These are phyloP conservation scores for Sylvicola cinctus DNA, from an alignment of 2,888 invertebrate species.

Conservation along the genomic window DNA sequence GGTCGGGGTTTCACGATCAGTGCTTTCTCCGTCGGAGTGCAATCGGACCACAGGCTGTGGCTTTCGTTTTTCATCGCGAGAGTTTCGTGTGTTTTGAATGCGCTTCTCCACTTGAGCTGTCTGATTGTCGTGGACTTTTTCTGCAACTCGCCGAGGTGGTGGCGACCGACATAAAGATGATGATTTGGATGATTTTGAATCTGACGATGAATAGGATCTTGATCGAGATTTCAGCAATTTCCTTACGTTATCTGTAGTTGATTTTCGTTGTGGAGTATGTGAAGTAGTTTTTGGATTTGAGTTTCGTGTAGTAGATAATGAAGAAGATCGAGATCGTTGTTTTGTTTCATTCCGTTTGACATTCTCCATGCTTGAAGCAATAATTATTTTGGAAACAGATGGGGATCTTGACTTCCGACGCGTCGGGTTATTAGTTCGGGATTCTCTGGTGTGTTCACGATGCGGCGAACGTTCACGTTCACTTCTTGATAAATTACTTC, in stretches of 20 bases:
- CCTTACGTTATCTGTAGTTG: conserved; percentile 10
- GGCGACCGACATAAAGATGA: conserved; percentile 41
- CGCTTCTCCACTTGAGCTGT: too few relatives aligned
- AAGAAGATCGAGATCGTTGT: too few relatives aligned
- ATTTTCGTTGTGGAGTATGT: conserved; percentile 5
- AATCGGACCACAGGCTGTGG: too few relatives aligned
- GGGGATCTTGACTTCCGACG: conserved; percentile 1
- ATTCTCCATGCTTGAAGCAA: not conserved
- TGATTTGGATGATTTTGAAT: conserved; percentile 8
- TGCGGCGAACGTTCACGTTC: conserved; percentile 9
- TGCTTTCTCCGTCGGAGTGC: too few relatives aligned
- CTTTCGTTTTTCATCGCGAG: too few relatives aligned
- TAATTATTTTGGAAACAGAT: conserved; percentile 3
- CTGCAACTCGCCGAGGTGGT: conserved; percentile 44
- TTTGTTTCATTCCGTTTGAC: conserved; percentile 1
- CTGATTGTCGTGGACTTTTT: too few relatives aligned
- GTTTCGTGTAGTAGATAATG: conserved; percentile 4
- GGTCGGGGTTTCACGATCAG: too few relatives aligned
- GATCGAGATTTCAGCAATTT: conserved; percentile 5
- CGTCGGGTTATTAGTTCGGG: not conserved
- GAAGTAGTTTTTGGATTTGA: conserved; percentile 4
- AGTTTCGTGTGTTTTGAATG: too few relatives aligned
- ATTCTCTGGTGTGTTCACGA: not conserved
- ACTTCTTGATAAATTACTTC: conserved; percentile 11
- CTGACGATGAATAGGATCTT: not conserved